Conservation (phyloP, 2,113 vertebrate species). For the Hippolais icterina region DNA sequence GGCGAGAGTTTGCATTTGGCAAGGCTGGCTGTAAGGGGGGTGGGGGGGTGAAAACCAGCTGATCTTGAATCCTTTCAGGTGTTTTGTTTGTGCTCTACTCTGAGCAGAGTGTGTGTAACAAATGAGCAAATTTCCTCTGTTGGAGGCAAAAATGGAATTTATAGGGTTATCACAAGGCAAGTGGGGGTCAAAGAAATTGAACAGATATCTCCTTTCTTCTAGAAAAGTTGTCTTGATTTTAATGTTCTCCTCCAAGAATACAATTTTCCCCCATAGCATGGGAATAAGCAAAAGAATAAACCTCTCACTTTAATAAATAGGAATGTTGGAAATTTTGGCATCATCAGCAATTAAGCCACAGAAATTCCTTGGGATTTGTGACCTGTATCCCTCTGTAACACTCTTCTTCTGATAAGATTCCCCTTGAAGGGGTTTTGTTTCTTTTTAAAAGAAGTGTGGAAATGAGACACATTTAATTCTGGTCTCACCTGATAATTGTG, state of each 20-base stretch:
- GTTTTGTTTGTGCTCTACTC: not conserved
- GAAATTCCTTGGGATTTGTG: not conserved
- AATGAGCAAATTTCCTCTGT: not conserved
- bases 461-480: not conserved
- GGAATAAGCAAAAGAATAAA: not conserved
- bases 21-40: not conserved
- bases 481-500: not conserved
- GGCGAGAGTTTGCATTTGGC: constrained; percentile 12
- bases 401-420: not conserved
- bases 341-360: not conserved
- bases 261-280: not conserved
- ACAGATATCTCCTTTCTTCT: not conserved
- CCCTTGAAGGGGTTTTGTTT: not conserved
- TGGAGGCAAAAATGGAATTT: not conserved
- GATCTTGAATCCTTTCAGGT: not conserved
- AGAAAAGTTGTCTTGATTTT: not conserved
- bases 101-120: not conserved
- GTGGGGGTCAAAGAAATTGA: not conserved
- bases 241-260: not conserved
- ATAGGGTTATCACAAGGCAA: not conserved
- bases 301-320: not conserved
- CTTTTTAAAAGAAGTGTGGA: not conserved
- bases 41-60: not conserved
- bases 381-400: not conserved
- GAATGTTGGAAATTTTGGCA: rapidly evolving